Base-by-base conservation (phyloP, 2,797 vertebrate genomes). In the Euthynnus affinis region DNA sequence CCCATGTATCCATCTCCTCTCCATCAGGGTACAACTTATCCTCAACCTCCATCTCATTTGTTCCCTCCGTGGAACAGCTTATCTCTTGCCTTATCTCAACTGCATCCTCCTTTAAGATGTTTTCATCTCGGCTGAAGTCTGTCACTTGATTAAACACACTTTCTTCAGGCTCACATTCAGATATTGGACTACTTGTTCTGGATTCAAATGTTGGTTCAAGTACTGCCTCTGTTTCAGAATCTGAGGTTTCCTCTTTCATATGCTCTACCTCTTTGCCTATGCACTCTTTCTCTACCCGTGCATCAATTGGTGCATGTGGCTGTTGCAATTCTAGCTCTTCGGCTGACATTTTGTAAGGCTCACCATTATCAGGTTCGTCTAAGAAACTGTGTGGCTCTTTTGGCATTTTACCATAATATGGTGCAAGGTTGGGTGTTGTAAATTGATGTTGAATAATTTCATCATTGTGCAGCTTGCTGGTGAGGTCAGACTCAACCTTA, bases 1-100 rank as follows among this genome's bases (percentile, higher is more conserved):
- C 93, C 84, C 87, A 91, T 2, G 91, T 91, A 37, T 94, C 93
- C 89, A 92, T 93, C 80, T 91, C 92, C 67, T 93, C 91, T 71
- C 93, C 92, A n/a, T 94, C 92, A 0, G 88, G 89, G 73, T 92
- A 92, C 72, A 94, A 68, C 71, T 80, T 84, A 17, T 94, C 90
- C 42, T 88, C 90, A 1, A 53, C 29, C n/a, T 84, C 78, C 1
- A 7, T 32, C 61, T 77, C 66, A 18, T 63, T 15, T 22, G 40
- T 71, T 59, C 22, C 74, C 17, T 3, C 9, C 14, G 6, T 2
- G 4, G 76, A 71, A 46, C 59, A 2, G 15, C 52, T 83, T 0
- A 18, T 20, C 56, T 77, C 81, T 32, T 80, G 70, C 55, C 10
- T 80, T 18, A 67, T 76, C 40, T 76, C 32, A 2, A 0, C 67